Evolutionary conservation across 37 sponge, comb jelly and placozoan genomes (phyloP).

Genomic region (Haliclona indistincta): DNA sequence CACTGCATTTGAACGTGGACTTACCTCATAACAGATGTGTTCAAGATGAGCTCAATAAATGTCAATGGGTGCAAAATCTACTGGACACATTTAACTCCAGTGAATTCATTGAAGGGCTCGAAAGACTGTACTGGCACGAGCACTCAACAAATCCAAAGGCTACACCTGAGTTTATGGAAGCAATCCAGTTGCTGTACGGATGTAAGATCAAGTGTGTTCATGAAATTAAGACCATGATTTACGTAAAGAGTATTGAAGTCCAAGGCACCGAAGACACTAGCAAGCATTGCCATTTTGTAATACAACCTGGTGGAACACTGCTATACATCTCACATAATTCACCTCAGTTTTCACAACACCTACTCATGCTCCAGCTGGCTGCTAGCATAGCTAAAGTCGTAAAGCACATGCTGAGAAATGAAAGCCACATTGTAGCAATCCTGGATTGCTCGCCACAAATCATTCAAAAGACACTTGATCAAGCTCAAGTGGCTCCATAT

Average conservation of each 20-base stretch:
- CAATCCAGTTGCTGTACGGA: neutral
- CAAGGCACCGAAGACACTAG: constrained; percentile 7
- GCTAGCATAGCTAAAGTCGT: neutral
- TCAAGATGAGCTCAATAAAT: constrained; percentile 20
- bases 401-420: neutral
- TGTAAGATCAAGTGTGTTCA: constrained; percentile 10
- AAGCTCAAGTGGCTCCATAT: constrained; percentile 12
- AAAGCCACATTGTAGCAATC: constrained; percentile 21
- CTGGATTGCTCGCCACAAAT: constrained; percentile 29
- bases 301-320: neutral
- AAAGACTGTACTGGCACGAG: constrained; percentile 26
- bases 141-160: neutral
- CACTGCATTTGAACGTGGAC: constrained; percentile 18
- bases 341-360: neutral
- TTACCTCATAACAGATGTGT: constrained; percentile 10
- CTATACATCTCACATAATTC: constrained; percentile 31
- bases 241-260: neutral
- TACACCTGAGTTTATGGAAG: neutral
- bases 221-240: constrained; percentile 20
- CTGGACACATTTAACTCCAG: constrained; percentile 2
- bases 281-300: neutral
- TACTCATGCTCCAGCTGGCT: constrained; percentile 17
- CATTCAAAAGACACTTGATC: constrained; percentile 9
- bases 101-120: constrained; percentile 25
- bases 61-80: constrained; percentile 3